Conservation (phyloP, 1,140 invertebrate species). For the Drosophila kikkawai region DNA sequence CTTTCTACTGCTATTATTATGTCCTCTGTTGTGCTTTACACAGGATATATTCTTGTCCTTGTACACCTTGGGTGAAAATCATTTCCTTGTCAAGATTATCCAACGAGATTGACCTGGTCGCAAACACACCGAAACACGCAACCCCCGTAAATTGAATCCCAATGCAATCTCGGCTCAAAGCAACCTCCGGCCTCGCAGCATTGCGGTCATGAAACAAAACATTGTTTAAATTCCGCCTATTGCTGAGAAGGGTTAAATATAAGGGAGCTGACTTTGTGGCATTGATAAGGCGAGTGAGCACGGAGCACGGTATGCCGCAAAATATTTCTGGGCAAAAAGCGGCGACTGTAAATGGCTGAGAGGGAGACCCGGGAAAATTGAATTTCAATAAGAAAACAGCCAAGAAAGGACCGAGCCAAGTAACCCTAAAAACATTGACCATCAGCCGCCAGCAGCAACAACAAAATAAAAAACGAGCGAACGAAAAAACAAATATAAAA, state of each 20-base stretch:
- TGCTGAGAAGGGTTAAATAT: conserved; percentile 65
- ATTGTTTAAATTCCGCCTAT: conserved; percentile 63
- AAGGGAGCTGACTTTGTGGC: conserved; percentile 63
- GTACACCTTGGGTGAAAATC: conserved; percentile 54
- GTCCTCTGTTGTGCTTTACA: not conserved
- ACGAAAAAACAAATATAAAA: conserved; percentile 78
- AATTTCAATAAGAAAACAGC: conserved; percentile 80
- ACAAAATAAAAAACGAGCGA: conserved; percentile 34
- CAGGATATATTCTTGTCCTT: conserved; percentile 17
- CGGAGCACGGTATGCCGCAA: conserved; percentile 23
- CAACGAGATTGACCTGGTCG: conserved; percentile 59
- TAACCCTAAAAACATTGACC: conserved; percentile 69
- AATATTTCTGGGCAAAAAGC: conserved; percentile 24
- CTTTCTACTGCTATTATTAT: not conserved
- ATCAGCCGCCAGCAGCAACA: conserved; percentile 32
- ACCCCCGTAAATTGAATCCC: conserved; percentile 73
- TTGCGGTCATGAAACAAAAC: conserved; percentile 68
- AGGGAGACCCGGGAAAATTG: conserved; percentile 66
- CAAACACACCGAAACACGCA: conserved; percentile 33
- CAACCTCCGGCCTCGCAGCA: conserved; percentile 28
- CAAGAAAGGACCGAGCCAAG: conserved; percentile 49
- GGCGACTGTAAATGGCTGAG: conserved; percentile 24
- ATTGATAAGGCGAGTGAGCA: conserved; percentile 47
- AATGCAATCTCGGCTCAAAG: conserved; percentile 60
- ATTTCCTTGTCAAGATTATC: conserved; percentile 73